phyloP scores from a whole-genome alignment of 2,113 vertebrate genomes.

The Pygoscelis antarcticus region DNA sequence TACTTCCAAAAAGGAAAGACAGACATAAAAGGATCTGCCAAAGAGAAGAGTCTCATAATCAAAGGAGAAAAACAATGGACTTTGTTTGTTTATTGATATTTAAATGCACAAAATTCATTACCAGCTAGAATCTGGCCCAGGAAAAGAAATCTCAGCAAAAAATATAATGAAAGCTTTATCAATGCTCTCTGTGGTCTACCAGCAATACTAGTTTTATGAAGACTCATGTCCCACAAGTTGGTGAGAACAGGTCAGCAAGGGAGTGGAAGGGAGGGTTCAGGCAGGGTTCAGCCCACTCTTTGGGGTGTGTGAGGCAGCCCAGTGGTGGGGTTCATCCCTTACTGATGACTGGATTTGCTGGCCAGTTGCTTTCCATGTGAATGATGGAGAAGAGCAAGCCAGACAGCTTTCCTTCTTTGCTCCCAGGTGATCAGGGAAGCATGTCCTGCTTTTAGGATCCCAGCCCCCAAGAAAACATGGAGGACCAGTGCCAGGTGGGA shows the following conservation, averaged over 20 bases:
- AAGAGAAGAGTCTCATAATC: not conserved
- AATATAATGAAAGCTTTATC: not conserved
- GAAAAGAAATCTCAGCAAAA: not conserved
- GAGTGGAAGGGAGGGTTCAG: not conserved
- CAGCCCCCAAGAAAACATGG: not conserved
- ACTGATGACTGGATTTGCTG: not conserved
- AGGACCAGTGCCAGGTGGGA: not conserved
- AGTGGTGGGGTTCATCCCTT: not conserved
- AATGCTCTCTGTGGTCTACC: not conserved
- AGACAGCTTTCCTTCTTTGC: not conserved
- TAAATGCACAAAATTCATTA: not conserved
- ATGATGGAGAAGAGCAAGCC: not conserved
- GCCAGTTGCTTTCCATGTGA: not conserved
- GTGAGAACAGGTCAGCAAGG: not conserved
- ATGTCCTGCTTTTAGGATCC: not conserved
- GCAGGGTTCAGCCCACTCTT: not conserved
- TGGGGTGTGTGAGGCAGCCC: not conserved
- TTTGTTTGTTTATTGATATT: not conserved
- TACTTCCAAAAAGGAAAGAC: not conserved
- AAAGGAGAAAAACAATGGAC: not conserved
- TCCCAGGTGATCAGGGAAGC: not conserved
- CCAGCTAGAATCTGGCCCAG: not conserved
- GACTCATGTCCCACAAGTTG: not conserved
- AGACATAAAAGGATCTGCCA: not conserved
- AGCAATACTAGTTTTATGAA: not conserved